Evolutionary conservation across 2,797 vertebrate species (phyloP).

Genomic region (Aldrovandia affinis): DNA sequence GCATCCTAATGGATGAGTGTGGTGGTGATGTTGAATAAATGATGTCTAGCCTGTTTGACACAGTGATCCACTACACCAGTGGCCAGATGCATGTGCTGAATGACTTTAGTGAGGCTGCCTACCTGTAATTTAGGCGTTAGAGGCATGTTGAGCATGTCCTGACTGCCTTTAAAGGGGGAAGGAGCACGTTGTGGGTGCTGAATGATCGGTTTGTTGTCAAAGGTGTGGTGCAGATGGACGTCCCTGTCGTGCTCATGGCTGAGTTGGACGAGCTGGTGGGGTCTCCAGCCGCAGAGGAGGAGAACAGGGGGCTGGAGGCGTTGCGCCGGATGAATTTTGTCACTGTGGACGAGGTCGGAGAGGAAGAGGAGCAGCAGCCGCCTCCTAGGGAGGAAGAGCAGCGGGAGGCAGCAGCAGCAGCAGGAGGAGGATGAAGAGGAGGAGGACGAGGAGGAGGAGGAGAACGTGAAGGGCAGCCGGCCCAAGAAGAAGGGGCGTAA

Average conservation of each 20-base stretch:
- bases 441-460: slow-evolving; percentile 64
- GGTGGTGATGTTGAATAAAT: no score
- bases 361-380: slow-evolving; percentile 74
- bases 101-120: neutral
- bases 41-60: no score
- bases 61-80: no score
- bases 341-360: slow-evolving; percentile 83
- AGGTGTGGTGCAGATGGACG: neutral
- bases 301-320: slow-evolving; percentile 57
- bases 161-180: neutral
- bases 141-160: neutral
- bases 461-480: slow-evolving; percentile 43
- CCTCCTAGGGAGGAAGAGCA: slow-evolving; percentile 74
- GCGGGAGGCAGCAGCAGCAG: slow-evolving; percentile 66
- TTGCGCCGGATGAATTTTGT: slow-evolving; percentile 75
- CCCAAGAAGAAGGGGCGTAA: slow-evolving; percentile 50
- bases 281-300: slow-evolving; percentile 53
- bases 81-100: no score
- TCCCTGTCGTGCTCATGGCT: neutral
- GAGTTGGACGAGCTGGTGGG: neutral
- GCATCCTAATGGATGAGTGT: no score
- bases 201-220: neutral
- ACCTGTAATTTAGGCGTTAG: neutral
- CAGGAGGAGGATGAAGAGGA: slow-evolving; percentile 75
- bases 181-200: neutral